Conservation (phyloP, 2,888 invertebrate genomes). For the Sarcophaga caerulescens region DNA sequence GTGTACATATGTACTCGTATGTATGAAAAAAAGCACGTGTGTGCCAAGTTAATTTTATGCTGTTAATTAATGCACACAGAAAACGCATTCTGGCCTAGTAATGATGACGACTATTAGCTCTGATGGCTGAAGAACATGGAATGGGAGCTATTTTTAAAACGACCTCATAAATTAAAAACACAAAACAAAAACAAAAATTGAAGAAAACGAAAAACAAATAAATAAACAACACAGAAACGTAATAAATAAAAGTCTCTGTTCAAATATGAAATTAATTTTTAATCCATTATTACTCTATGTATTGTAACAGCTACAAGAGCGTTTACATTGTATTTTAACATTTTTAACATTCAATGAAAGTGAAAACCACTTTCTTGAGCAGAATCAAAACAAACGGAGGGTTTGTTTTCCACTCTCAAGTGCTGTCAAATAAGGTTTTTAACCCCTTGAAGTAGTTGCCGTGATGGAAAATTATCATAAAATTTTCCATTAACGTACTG, state of each 20-base stretch:
- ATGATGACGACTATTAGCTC: background rate
- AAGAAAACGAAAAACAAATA: background rate
- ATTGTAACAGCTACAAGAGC: too few relatives aligned
- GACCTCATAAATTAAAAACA: conserved; percentile 17
- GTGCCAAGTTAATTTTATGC: conserved; percentile 1
- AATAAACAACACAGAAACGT: too few relatives aligned
- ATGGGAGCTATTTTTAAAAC: conserved; percentile 47
- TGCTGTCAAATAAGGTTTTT: too few relatives aligned
- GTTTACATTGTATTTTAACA: too few relatives aligned
- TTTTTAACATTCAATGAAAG: background rate
- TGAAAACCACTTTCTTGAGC: background rate
- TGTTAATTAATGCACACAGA: background rate
- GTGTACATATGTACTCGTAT: background rate
- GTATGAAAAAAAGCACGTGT: background rate
- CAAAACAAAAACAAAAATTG: background rate
- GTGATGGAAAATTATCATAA: too few relatives aligned
- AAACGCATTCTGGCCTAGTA: background rate
- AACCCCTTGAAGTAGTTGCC: too few relatives aligned
- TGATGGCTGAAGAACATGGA: background rate
- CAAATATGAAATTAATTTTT: too few relatives aligned
- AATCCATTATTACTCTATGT: too few relatives aligned
- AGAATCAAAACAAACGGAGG: too few relatives aligned
- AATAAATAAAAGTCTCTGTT: too few relatives aligned
- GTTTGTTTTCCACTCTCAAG: too few relatives aligned
- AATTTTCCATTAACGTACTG: too few relatives aligned